Conservation (phyloP, 2,888 invertebrate species). For the Caenorhabditis panamensis region DNA sequence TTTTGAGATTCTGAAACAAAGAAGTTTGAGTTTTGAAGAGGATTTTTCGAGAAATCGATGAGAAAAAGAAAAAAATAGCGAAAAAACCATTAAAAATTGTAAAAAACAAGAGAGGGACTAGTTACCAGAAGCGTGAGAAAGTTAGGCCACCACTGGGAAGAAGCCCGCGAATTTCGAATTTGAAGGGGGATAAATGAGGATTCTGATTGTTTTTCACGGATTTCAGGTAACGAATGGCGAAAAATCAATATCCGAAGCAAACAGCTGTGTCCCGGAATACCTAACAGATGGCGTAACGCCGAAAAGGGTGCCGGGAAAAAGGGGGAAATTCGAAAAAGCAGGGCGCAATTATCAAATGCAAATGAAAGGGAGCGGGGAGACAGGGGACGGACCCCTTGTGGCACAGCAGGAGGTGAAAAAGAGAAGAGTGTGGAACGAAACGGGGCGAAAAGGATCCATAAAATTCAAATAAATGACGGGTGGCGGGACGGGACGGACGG, state of each 20-base stretch:
- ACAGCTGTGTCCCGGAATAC: constrained; percentile 27
- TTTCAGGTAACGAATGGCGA: not conserved
- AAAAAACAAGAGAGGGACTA: constrained; percentile 22
- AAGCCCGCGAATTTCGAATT: constrained; percentile 14
- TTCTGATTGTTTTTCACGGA: not conserved
- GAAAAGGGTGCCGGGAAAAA: not conserved
- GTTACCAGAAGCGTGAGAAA: constrained; percentile 1
- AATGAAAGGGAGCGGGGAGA: constrained; percentile 18
- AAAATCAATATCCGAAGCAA: constrained; percentile 25
- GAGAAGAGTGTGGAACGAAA: constrained; percentile 39
- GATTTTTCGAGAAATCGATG: not conserved
- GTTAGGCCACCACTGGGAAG: constrained; percentile 14
- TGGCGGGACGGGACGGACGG: constrained; percentile 18
- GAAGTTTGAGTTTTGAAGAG: constrained; percentile 4
- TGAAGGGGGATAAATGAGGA: not conserved
- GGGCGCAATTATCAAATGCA: constrained; percentile 58
- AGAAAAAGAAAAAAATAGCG: constrained; percentile 16
- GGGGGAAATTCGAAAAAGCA: constrained; percentile 17
- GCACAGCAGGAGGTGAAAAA: constrained; percentile 36
- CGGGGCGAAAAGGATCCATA: constrained; percentile 56
- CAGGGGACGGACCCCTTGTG: not conserved
- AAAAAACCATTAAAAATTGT: constrained; percentile 14
- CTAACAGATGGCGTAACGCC: constrained; percentile 24
- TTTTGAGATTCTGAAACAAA: constrained; percentile 22
- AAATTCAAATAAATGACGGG: constrained; percentile 61